Conservation (phyloP, 2,113 vertebrate genomes). For the Nothobranchius furzeri region DNA sequence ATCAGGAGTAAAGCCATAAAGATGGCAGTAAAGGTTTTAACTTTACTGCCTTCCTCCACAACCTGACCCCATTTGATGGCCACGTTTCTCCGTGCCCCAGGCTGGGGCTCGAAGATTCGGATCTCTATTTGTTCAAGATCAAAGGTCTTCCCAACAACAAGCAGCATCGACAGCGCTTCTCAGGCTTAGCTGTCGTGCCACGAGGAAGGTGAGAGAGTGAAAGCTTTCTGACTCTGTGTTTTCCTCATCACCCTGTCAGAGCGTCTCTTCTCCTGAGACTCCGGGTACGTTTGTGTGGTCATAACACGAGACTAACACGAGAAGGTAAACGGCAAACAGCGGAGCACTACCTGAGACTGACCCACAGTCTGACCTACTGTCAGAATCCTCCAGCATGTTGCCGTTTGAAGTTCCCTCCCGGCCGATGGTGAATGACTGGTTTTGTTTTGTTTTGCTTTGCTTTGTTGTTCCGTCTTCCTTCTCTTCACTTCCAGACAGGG, state of each 20-base stretch:
- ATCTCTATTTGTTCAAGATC: constrained; percentile 69
- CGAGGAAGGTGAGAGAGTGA: constrained; percentile 51
- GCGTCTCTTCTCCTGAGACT: constrained; percentile 52
- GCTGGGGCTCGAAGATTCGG: constrained; percentile 47
- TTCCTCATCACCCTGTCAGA: constrained; percentile 62
- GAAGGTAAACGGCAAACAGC: constrained; percentile 51
- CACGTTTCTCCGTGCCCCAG: constrained; percentile 55
- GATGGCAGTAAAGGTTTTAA: constrained; percentile 68
- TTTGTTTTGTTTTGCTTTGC: constrained; percentile 50
- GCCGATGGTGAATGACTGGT: constrained; percentile 56
- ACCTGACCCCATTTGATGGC: constrained; percentile 60
- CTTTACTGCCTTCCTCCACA: constrained; percentile 65
- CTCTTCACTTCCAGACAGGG: constrained; percentile 26
- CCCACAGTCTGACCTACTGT: constrained; percentile 61
- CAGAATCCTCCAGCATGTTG: constrained; percentile 25
- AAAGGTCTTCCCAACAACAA: constrained; percentile 69
- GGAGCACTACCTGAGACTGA: constrained; percentile 42
- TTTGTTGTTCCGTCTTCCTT: constrained; percentile 33
- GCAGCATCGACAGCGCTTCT: constrained; percentile 51
- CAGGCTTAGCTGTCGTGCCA: constrained; percentile 47
- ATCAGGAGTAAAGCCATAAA: constrained; percentile 69
- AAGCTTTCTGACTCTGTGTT: constrained; percentile 61
- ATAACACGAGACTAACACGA: constrained; percentile 54
- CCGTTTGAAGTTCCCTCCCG: constrained; percentile 36
- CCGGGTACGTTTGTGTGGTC: constrained; percentile 55